These are phyloP conservation scores for Metalampra italica DNA, from an alignment of 2,888 invertebrate species.

Conservation along the genomic window DNA sequence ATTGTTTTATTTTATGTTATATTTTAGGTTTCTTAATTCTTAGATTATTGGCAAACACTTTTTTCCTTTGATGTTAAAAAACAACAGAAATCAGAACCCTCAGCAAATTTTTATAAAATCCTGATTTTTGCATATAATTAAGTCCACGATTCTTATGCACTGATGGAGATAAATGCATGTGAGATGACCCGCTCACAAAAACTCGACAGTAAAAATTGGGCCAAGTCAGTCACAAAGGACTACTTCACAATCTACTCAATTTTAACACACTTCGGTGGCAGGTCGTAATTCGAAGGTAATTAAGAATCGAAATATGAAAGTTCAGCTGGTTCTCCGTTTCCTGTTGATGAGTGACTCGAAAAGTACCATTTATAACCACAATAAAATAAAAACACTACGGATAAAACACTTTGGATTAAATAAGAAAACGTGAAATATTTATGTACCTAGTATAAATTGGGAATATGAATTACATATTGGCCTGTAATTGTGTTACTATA, in stretches of 20 bases:
- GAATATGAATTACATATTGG: background rate
- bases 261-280: slow-evolving; percentile 26
- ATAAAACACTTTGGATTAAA: background rate
- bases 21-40: too few relatives aligned
- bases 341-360: slow-evolving; percentile 4
- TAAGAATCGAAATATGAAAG: slow-evolving; percentile 35
- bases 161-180: slow-evolving; percentile 64
- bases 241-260: slow-evolving; percentile 39
- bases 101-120: background rate
- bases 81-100: background rate
- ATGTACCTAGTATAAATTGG: background rate
- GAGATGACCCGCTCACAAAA: slow-evolving; percentile 42
- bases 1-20: too few relatives aligned
- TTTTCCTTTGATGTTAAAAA: background rate
- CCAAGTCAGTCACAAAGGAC: slow-evolving; percentile 45
- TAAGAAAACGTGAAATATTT: background rate
- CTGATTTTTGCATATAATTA: slow-evolving; percentile 20
- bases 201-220: slow-evolving; percentile 52
- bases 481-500: too few relatives aligned
- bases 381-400: background rate
- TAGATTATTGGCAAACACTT: background rate
- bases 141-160: slow-evolving; percentile 32
- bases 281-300: slow-evolving; percentile 43
- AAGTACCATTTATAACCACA: background rate
- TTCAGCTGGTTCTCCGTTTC: slow-evolving; percentile 17